These are phyloP conservation scores for Halocaridina rubra DNA, from an alignment of 2,888 invertebrate species.

Conservation along the genomic window DNA sequence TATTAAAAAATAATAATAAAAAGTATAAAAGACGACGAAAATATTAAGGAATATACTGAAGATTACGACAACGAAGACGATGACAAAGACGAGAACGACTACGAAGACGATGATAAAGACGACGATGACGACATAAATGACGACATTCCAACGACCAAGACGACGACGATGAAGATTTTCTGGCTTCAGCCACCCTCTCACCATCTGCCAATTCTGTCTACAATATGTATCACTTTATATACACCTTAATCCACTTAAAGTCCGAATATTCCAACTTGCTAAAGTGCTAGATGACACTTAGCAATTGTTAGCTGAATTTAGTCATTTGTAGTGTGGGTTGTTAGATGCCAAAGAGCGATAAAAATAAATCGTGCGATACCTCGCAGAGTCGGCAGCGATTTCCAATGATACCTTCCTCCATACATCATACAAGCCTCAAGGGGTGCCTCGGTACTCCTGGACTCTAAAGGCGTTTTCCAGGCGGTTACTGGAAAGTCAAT, in stretches of 20 bases:
- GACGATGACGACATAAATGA: too few relatives aligned
- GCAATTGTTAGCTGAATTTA: conserved; percentile 2
- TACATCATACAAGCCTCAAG: conserved; percentile 27
- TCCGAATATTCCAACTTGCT: conserved; percentile 13
- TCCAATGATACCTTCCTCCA: conserved; percentile 6
- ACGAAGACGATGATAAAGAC: too few relatives aligned
- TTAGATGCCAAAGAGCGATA: conserved; percentile 16
- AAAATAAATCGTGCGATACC: conserved; percentile 15
- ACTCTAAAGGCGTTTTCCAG: not conserved
- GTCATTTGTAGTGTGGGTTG: conserved; percentile 20
- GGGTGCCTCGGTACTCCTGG: not conserved
- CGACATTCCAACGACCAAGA: too few relatives aligned
- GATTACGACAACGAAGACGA: too few relatives aligned
- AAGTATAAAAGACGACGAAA: too few relatives aligned
- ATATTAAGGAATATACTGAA: too few relatives aligned
- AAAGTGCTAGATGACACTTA: not conserved
- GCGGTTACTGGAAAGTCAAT: not conserved
- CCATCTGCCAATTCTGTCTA: too few relatives aligned
- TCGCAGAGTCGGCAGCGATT: conserved; percentile 7
- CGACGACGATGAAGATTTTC: too few relatives aligned
- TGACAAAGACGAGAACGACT: too few relatives aligned
- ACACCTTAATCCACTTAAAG: conserved; percentile 17
- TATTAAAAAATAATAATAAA: too few relatives aligned
- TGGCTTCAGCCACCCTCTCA: too few relatives aligned
- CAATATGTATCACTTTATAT: too few relatives aligned